Evolutionary conservation across 2,797 vertebrate species (phyloP), one percentile per base, ranked within the genome.

Genomic region (Centropyge bicolor): DNA sequence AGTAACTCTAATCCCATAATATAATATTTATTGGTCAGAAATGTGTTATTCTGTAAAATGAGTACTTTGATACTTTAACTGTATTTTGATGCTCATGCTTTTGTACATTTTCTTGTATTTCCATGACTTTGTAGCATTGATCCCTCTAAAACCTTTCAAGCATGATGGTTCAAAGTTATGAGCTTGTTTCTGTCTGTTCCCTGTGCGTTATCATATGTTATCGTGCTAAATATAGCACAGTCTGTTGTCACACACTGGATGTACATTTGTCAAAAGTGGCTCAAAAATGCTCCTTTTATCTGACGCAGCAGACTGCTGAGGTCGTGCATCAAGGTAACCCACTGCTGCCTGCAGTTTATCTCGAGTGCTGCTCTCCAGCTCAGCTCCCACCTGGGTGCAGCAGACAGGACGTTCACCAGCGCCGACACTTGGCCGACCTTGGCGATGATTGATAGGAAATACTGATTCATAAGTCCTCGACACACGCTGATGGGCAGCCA

Each of bases 381-480:
- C 74, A 9, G 76, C 73, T 76, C 35, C 83, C 79, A 70, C 60
- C 66, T 41, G 61, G 41, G 43, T 16, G 43, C 35, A 64, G 73
- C 77, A 80, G 55, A 66, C 81, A 38, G 66, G 8, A 31, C 59
- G 62, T 83, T 78, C 79, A 56, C 41, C 41, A 22, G 57, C 14
- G 31, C 55, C 7, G 75, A 80, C 87, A 86, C 79, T 79, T 75
- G 82, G 65, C 61, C 55, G 85, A 88, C 90, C 90, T 93, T 89
- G 88, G 71, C 24, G 41, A 40, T 90, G 93, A 95, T 87, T 89
- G 83, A 95, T 94, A 70, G 81, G 76, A 78, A 70, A 76, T 51
- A 8, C 73, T 65, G 80, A 80, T 77, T 89, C 88, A 83, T 82
- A 86, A 85, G 78, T 88, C 78, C 52, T 80, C 63, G 36, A n/a